Conservation (phyloP, 2,797 vertebrate genomes). For the Macropus fuliginosus region DNA sequence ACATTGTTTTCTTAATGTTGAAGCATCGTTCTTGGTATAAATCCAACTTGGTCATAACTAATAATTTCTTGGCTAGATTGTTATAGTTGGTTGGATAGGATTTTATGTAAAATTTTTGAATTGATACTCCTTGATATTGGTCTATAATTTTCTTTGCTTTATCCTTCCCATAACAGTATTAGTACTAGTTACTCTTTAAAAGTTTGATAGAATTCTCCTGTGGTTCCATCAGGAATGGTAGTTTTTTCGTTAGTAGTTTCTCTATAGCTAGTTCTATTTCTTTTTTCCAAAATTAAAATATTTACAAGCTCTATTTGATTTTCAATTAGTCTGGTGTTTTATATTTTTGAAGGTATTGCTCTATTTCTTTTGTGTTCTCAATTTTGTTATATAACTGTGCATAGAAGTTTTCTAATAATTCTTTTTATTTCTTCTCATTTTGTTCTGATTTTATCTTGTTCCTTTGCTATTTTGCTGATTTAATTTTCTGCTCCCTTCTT, state of each 20-base stretch:
- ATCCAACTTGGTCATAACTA: neutral
- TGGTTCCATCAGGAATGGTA: neutral
- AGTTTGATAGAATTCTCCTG: neutral
- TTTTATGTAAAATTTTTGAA: neutral
- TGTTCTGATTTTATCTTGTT: neutral
- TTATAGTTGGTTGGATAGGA: neutral
- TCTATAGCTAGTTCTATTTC: neutral
- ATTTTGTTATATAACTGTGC: neutral
- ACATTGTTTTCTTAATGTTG: neutral
- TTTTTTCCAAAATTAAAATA: neutral
- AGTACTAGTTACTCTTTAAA: neutral
- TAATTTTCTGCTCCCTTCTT: neutral
- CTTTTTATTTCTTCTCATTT: neutral
- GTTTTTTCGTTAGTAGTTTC: neutral
- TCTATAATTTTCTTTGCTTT: neutral
- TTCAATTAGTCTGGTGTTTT: neutral
- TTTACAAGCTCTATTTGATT: neutral
- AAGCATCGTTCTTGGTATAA: neutral
- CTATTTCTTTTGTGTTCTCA: neutral
- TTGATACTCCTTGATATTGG: neutral
- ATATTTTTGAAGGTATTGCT: neutral
- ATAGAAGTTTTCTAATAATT: neutral
- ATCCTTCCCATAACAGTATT: neutral
- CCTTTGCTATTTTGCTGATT: neutral
- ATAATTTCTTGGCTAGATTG: neutral